A percentile compares a stretch with the other conserved stretches of the same genome.
phyloP scores from a whole-genome alignment of 1,140 invertebrate genomes.

The Ladona fulva region DNA sequence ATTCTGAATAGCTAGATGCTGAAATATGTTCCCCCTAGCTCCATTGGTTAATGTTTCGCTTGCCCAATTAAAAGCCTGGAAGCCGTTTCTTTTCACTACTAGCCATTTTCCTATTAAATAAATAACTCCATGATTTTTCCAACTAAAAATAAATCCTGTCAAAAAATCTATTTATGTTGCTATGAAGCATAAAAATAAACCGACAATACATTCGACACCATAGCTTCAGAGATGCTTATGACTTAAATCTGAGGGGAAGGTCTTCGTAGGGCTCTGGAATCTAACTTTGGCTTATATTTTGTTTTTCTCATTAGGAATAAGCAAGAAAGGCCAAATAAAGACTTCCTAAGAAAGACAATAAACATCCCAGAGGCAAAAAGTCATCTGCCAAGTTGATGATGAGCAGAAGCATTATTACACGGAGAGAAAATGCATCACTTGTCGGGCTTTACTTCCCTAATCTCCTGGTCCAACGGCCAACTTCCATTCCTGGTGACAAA shows the following conservation, averaged over 20 bases:
- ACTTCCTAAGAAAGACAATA: not conserved
- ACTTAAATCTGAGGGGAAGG: not conserved
- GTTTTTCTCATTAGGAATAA: not conserved
- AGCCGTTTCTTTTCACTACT: too few species aligned
- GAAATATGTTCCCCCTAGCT: not conserved
- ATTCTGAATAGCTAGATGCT: not conserved
- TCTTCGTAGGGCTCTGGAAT: not conserved
- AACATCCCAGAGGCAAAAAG: not conserved
- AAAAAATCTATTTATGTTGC: not conserved
- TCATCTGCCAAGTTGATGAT: not conserved
- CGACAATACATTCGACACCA: not conserved
- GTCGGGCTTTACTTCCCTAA: not conserved
- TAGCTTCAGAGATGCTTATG: not conserved
- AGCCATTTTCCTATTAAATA: not conserved
- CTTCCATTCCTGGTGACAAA: not conserved
- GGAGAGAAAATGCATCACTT: not conserved
- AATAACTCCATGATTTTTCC: not conserved
- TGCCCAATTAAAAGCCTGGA: too few species aligned
- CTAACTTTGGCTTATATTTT: not conserved
- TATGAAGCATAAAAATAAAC: not conserved
- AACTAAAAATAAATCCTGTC: not conserved
- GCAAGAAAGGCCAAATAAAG: not conserved
- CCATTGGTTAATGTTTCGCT: not conserved
- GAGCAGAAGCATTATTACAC: not conserved
- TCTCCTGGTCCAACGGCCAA: not conserved